These are phyloP conservation scores for Pissodes strobi DNA, from an alignment of 1,140 invertebrate species.

Conservation along the genomic window DNA sequence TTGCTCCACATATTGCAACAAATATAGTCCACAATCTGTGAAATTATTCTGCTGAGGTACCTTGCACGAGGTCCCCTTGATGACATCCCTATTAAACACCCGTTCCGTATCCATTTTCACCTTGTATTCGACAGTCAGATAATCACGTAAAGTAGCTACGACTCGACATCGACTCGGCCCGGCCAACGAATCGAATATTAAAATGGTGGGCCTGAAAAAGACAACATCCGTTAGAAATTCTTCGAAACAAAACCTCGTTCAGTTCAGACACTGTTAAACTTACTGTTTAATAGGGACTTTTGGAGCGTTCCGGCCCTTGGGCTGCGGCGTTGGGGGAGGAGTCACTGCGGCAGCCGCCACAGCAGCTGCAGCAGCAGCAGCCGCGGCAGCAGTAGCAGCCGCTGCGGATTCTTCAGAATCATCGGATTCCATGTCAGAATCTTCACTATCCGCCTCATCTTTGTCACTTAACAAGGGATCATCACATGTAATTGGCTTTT, in stretches of 20 bases:
- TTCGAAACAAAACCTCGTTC: no score
- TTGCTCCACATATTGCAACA: slow-evolving; percentile 94
- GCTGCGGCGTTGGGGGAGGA: neutral
- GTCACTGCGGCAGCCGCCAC: neutral
- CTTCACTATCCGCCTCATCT: slow-evolving; percentile 82
- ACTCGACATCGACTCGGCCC: slow-evolving; percentile 79
- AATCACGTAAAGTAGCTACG: slow-evolving; percentile 85
- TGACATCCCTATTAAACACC: slow-evolving; percentile 76
- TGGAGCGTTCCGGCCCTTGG: slow-evolving; percentile 48
- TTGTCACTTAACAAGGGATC: slow-evolving; percentile 75
- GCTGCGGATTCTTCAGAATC: slow-evolving; percentile 62
- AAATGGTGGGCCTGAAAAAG: slow-evolving; percentile 79
- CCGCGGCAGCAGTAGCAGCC: slow-evolving; percentile 50
- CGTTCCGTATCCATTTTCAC: slow-evolving; percentile 70
- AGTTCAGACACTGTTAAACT: no score
- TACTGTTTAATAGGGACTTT: slow-evolving; percentile 63
- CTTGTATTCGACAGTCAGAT: slow-evolving; percentile 87
- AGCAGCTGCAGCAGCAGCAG: slow-evolving; percentile 1
- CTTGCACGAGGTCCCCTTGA: slow-evolving; percentile 82
- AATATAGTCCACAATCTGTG: slow-evolving; percentile 94
- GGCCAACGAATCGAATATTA: slow-evolving; percentile 93
- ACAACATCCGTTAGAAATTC: slow-evolving; percentile 11
- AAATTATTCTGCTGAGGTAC: slow-evolving; percentile 97
- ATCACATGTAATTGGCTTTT: slow-evolving; percentile 64
- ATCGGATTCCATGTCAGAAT: slow-evolving; percentile 64